Conservation (phyloP, 2,113 vertebrate genomes). For the Tretioscincus oriximinensis region DNA sequence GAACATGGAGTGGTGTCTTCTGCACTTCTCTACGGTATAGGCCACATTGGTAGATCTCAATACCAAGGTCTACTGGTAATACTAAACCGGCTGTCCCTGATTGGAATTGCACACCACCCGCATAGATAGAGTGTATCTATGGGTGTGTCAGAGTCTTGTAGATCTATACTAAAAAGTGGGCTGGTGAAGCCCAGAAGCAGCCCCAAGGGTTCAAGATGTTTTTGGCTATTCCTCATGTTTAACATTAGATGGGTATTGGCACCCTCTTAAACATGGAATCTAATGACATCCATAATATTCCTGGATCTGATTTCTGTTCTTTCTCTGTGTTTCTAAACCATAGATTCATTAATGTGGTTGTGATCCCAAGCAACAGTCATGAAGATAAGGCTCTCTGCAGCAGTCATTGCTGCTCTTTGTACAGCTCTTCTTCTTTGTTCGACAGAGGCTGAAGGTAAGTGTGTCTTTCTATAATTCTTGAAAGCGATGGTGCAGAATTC, state of each 20-base stretch:
- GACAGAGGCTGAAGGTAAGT: conserved; percentile 91
- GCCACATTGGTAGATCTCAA: too few species aligned
- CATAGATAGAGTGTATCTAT: too few species aligned
- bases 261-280: background rate
- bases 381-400: conserved; percentile 81
- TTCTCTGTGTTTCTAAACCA: conserved; percentile 36
- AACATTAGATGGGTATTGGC: background rate
- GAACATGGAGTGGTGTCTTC: too few species aligned
- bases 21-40: too few species aligned
- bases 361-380: conserved; percentile 81
- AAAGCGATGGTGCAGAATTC: conserved; percentile 30
- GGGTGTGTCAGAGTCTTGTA: too few species aligned
- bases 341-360: conserved; percentile 87
- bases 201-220: too few species aligned
- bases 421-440: conserved; percentile 76
- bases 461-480: conserved; percentile 9
- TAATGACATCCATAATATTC: conserved; percentile 35
- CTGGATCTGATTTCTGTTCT: conserved; percentile 29
- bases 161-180: too few species aligned
- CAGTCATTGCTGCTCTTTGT: conserved; percentile 76
- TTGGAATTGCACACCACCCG: too few species aligned
- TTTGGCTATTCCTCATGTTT: background rate
- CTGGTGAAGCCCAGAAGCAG: background rate
- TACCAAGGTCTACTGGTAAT: too few species aligned
- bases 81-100: too few species aligned